Evolutionary conservation across 2,797 vertebrate species (phyloP).

Genomic region (Acanthopagrus latus): DNA sequence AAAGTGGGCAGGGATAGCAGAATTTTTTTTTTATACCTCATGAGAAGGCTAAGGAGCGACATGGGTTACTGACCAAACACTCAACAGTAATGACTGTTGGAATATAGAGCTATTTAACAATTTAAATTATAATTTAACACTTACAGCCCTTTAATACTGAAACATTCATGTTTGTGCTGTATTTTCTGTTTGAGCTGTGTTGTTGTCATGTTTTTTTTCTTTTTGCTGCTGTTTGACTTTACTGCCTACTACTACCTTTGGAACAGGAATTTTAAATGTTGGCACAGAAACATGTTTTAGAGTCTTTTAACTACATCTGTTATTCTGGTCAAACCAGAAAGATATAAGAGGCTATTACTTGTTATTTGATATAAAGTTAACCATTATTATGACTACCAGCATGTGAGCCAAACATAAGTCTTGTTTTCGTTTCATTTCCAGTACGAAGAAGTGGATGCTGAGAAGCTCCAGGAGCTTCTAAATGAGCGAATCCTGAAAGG

Average conservation of each 20-base stretch:
- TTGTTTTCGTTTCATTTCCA: conserved; percentile 38
- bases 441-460: conserved; percentile 79
- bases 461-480: conserved; percentile 73
- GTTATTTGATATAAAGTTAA: neutral
- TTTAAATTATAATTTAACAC: no score
- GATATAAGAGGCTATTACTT: neutral
- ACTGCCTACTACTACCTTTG: neutral
- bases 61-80: no score
- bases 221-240: neutral
- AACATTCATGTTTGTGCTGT: neutral
- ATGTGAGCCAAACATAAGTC: neutral
- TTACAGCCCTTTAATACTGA: neutral
- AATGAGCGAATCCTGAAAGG: conserved; percentile 70
- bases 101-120: no score
- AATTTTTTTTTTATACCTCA: no score
- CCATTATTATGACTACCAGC: neutral
- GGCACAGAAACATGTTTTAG: neutral
- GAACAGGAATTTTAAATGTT: neutral
- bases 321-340: neutral
- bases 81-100: no score
- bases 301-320: neutral
- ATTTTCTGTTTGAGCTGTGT: neutral
- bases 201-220: neutral
- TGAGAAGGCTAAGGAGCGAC: no score
- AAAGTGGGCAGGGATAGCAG: no score